Evolutionary conservation across 2,797 vertebrate species (phyloP).

Genomic region (Acipenser transmontanus): DNA sequence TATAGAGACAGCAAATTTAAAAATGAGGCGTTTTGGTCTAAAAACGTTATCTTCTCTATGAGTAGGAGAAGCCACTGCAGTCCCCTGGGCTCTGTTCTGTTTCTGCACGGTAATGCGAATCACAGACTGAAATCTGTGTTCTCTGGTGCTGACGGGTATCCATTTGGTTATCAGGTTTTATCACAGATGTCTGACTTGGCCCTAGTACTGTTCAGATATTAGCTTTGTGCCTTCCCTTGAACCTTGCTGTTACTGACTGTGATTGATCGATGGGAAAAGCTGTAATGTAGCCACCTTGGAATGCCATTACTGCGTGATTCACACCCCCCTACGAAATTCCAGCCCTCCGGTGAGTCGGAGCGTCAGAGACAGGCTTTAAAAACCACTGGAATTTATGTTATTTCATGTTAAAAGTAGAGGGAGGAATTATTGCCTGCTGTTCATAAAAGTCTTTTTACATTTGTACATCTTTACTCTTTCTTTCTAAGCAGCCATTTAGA

Average conservation of each 20-base stretch:
- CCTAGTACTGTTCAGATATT: conserved; percentile 32
- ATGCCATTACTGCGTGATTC: conserved; percentile 62
- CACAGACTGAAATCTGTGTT: conserved; percentile 14
- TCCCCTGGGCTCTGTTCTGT: too few relatives aligned
- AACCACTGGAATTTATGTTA: conserved; percentile 61
- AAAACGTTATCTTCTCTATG: too few relatives aligned
- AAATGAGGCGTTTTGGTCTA: too few relatives aligned
- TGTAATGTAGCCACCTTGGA: conserved; percentile 56
- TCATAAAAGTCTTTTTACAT: conserved; percentile 40
- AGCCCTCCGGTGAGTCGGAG: conserved; percentile 46
- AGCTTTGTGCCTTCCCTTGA: conserved; percentile 26
- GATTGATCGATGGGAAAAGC: conserved; percentile 60
- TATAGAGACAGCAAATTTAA: too few relatives aligned
- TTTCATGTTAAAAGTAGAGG: conserved; percentile 62
- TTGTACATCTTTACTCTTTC: conserved; percentile 11
- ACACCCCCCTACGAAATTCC: conserved; percentile 67
- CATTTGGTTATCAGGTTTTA: conserved; percentile 22
- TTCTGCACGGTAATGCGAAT: too few relatives aligned
- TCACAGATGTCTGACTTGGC: conserved; percentile 9
- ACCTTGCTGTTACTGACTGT: conserved; percentile 32
- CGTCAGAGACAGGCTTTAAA: conserved; percentile 45
- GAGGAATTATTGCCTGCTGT: conserved; percentile 53
- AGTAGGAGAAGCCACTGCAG: too few relatives aligned
- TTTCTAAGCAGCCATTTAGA: conserved; percentile 46
- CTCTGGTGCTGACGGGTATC: conserved; percentile 21